A percentile compares a stretch with the other conserved stretches of the same genome.
Conservation (phyloP, 2,797 vertebrate genomes). For the Chelon labrosus region DNA sequence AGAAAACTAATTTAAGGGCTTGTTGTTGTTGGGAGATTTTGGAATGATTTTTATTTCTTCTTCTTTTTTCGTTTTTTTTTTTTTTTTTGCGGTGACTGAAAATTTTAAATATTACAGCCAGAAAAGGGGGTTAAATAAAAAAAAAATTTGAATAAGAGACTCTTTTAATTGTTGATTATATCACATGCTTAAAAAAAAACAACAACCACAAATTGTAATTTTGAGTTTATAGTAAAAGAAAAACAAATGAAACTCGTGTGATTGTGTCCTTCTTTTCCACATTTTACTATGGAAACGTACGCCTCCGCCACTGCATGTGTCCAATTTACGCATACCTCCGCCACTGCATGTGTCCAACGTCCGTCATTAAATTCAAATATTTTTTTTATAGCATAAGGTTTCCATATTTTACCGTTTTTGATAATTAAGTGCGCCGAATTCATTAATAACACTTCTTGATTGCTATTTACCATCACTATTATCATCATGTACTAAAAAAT, state of each 20-base stretch:
- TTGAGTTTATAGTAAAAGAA: conserved; percentile 85
- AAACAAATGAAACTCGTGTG: conserved; percentile 37
- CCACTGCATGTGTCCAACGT: too few relatives aligned
- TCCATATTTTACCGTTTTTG: too few relatives aligned
- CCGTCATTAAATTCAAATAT: too few relatives aligned
- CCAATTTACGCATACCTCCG: too few relatives aligned
- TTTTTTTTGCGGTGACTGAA: conserved; percentile 48
- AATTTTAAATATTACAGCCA: conserved; percentile 55
- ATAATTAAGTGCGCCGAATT: too few relatives aligned
- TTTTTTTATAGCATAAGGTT: too few relatives aligned
- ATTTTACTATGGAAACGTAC: neutral
- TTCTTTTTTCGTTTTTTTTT: too few relatives aligned
- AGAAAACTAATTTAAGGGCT: conserved; percentile 85
- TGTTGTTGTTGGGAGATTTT: conserved; percentile 65
- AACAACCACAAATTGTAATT: conserved; percentile 80
- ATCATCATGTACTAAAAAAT: too few relatives aligned
- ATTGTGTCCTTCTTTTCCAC: conserved; percentile 30
- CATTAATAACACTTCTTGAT: too few relatives aligned
- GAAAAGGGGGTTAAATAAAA: conserved; percentile 42
- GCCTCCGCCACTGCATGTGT: neutral
- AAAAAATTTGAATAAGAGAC: conserved; percentile 66
- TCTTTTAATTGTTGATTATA: conserved; percentile 79
- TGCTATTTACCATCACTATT: too few relatives aligned
- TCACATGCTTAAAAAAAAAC: conserved; percentile 77
- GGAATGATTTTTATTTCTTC: conserved; percentile 33